Percentiles rank a stretch among this genome's conserved stretches.
Conservation (phyloP, 2,888 invertebrate species). For the Catocala nupta region DNA sequence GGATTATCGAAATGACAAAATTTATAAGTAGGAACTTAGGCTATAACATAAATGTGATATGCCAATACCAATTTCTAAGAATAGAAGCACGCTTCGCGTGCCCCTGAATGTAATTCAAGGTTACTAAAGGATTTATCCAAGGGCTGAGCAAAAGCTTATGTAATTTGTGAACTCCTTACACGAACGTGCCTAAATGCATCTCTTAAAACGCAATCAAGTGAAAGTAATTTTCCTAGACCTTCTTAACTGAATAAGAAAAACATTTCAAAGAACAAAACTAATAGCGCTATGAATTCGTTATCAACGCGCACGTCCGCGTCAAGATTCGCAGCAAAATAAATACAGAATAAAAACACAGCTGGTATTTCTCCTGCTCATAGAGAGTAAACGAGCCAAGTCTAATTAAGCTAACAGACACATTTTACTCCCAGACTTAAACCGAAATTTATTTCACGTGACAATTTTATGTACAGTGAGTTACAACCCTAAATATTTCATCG, state of each 20-base stretch:
- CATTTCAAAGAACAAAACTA: not conserved
- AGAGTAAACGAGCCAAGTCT: not conserved
- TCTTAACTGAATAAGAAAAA: too few relatives aligned
- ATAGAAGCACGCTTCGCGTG: constrained; percentile 19
- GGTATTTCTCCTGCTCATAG: not conserved
- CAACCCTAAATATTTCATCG: not conserved
- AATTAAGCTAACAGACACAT: not conserved
- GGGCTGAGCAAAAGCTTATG: constrained; percentile 15
- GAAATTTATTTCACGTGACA: not conserved
- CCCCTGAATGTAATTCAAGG: constrained; percentile 21
- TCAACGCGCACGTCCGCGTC: too few relatives aligned
- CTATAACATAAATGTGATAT: constrained; percentile 6
- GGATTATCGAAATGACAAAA: not conserved
- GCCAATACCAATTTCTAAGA: constrained; percentile 19
- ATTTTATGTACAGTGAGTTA: too few relatives aligned
- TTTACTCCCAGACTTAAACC: not conserved
- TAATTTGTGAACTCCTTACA: constrained; percentile 16
- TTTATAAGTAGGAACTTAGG: constrained; percentile 1
- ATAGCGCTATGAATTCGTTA: not conserved
- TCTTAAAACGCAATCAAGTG: not conserved
- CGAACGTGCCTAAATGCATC: constrained; percentile 8
- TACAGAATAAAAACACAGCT: not conserved
- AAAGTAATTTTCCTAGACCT: not conserved
- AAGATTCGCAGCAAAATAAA: too few relatives aligned
- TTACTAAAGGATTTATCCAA: constrained; percentile 16